Percentiles rank a stretch among this genome's conserved stretches.
phyloP scores from a whole-genome alignment of 2,113 vertebrate genomes.

The Okapia johnstoni region DNA sequence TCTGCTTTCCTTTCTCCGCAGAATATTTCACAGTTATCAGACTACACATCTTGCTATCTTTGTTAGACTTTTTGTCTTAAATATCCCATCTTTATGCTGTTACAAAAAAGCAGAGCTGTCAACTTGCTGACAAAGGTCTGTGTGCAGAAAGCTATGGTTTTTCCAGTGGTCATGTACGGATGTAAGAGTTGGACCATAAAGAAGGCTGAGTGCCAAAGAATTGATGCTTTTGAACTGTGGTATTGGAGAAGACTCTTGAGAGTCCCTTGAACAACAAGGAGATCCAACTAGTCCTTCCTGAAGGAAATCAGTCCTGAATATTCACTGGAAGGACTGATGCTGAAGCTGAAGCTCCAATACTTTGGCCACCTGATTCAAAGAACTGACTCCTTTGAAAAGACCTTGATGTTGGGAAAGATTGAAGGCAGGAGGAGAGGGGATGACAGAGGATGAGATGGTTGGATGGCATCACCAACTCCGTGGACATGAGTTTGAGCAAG shows the following conservation, averaged over 20 bases:
- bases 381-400: not conserved
- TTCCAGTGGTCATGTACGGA: not conserved
- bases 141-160: not conserved
- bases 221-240: not conserved
- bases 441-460: not conserved
- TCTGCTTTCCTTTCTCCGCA: not conserved
- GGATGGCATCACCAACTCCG: not conserved
- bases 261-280: not conserved
- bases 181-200: not conserved
- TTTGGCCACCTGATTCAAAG: not conserved
- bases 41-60: not conserved
- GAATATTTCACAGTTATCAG: not conserved
- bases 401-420: not conserved
- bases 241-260: not conserved
- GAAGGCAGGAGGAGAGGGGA: not conserved
- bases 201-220: not conserved
- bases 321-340: not conserved
- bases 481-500: not conserved
- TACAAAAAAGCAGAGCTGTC: too few species aligned
- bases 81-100: not conserved
- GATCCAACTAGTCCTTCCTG: not conserved
- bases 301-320: not conserved
- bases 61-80: not conserved
- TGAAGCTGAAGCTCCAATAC: not conserved
- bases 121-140: not conserved